phyloP scores from a whole-genome alignment of 2,797 vertebrate genomes.

The Enteromius afrohamiltoni region DNA sequence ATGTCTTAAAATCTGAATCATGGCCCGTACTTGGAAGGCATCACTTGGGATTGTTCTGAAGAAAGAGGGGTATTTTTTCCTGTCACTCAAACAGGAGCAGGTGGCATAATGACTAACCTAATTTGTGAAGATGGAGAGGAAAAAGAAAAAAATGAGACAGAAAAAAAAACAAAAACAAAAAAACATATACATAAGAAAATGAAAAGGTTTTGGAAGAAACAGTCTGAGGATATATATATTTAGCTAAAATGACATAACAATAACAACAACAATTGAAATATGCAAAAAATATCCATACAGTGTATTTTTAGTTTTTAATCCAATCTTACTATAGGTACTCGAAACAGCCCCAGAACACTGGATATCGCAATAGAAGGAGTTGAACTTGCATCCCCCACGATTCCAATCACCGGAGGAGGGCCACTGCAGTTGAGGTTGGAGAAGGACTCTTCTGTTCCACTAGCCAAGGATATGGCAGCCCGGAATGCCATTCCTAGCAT shows the following conservation, averaged over 20 bases:
- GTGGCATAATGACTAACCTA: slow-evolving; percentile 58
- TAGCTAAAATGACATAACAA: too few relatives aligned
- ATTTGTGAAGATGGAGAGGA: too few relatives aligned
- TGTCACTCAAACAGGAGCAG: slow-evolving; percentile 61
- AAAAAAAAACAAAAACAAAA: too few relatives aligned
- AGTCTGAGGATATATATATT: too few relatives aligned
- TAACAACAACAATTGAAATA: too few relatives aligned
- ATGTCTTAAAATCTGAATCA: slow-evolving; percentile 45
- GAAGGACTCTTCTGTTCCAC: slow-evolving; percentile 47
- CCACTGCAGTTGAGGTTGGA: slow-evolving; percentile 44
- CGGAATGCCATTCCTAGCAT: slow-evolving; percentile 64
- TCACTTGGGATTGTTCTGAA: slow-evolving; percentile 65
- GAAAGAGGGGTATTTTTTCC: slow-evolving; percentile 59
- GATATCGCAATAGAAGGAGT: slow-evolving; percentile 66
- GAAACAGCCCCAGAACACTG: slow-evolving; percentile 63
- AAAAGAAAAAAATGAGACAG: too few relatives aligned
- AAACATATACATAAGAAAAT: too few relatives aligned
- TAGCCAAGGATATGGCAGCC: slow-evolving; percentile 67
- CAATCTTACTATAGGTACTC: slow-evolving; percentile 65
- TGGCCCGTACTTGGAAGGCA: slow-evolving; percentile 53
- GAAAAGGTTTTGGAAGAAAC: too few relatives aligned
- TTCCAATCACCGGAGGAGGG: slow-evolving; percentile 58
- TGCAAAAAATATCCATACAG: too few relatives aligned
- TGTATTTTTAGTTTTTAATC: too few relatives aligned
- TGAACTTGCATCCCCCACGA: slow-evolving; percentile 53